Conservation (phyloP, 2,113 vertebrate species). For the Gallinago paraguaiae region DNA sequence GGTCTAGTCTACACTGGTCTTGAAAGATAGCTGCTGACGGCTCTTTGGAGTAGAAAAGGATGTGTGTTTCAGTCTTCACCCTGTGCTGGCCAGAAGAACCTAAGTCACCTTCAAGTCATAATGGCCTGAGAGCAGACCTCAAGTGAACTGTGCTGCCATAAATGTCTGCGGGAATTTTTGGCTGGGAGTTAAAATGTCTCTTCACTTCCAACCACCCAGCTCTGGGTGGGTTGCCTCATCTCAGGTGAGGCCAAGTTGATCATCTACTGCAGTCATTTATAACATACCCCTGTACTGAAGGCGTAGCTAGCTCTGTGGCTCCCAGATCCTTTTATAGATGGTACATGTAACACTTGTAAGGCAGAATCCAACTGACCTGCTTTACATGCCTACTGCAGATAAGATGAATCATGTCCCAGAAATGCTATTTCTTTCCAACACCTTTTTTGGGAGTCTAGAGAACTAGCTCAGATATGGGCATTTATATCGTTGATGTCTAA, state of each 20-base stretch:
- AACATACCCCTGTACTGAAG: fast-evolving
- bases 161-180: background rate
- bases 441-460: background rate
- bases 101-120: background rate
- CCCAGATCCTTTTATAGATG: background rate
- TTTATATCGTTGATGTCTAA: background rate
- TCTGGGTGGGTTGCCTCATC: background rate
- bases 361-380: background rate
- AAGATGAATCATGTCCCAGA: background rate
- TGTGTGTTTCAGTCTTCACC: background rate
- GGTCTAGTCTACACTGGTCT: slow-evolving; percentile 18
- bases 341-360: background rate
- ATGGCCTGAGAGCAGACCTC: background rate
- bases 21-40: slow-evolving; percentile 15
- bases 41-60: background rate
- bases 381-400: background rate
- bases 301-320: background rate
- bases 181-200: background rate
- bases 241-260: background rate
- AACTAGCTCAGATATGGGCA: background rate
- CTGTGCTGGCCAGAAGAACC: background rate
- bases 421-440: background rate
- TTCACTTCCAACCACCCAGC: background rate
- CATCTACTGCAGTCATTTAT: background rate
- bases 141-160: background rate